Percentiles rank a stretch among this genome's conserved stretches.
Evolutionary conservation across 2,113 vertebrate species (phyloP).

Genomic region (Corynorhinus townsendii): DNA sequence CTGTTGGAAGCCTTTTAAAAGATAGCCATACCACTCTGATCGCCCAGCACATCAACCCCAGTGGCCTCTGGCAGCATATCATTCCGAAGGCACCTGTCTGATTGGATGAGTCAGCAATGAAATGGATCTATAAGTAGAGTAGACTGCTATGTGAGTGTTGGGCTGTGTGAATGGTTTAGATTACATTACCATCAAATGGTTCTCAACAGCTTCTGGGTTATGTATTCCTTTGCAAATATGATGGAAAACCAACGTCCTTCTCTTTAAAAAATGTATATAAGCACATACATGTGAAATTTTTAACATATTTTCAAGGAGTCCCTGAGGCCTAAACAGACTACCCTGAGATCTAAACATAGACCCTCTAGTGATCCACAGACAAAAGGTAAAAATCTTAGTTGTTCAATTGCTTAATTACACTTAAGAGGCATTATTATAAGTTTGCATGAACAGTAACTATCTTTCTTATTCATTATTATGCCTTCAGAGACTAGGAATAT

Average conservation of each 20-base stretch:
- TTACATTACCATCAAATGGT: not conserved
- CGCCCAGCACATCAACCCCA: not conserved
- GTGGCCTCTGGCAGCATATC: slow-evolving; percentile 5
- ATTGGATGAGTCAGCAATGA: not conserved
- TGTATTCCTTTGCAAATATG: not conserved
- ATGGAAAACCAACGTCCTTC: not conserved
- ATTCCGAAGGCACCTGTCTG: not conserved
- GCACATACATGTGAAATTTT: not conserved
- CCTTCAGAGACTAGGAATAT: not conserved
- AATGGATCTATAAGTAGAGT: not conserved
- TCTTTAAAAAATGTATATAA: not conserved
- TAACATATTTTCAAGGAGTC: not conserved
- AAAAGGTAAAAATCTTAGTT: not conserved
- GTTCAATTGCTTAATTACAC: not conserved
- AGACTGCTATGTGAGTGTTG: not conserved
- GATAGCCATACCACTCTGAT: not conserved
- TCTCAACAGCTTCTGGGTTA: not conserved
- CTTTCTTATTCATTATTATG: not conserved
- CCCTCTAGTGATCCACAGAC: not conserved
- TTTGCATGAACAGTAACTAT: not conserved
- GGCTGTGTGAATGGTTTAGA: not conserved
- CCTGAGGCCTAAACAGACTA: not conserved
- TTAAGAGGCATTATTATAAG: not conserved
- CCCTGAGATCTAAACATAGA: not conserved
- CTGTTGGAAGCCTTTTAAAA: slow-evolving; percentile 24